Base-by-base conservation (phyloP, 2,113 vertebrate genomes). In the Montifringilla adamsi region DNA sequence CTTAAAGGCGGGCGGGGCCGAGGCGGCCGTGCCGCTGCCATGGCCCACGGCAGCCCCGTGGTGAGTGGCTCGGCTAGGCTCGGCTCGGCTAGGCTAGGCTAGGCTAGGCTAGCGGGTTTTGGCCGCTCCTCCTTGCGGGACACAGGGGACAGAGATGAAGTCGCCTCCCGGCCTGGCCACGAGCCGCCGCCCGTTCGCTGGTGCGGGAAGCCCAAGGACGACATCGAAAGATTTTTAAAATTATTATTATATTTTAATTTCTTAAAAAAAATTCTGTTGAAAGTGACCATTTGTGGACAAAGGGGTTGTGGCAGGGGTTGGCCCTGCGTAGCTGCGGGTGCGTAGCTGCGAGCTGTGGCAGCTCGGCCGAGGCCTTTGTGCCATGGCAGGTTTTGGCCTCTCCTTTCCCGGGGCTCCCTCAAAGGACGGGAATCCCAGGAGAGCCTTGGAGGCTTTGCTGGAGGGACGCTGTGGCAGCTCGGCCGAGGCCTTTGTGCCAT, bases 41-140 rank as follows among this genome's bases (percentile, higher is more conserved):
- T 98, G 98, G 97, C 98, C 26, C 67, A 76, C 35, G 21, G 26
- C 5, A 97, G 74, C 81, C 79, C 76, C 0, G 96, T 98, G 98
- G 98, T 98, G 97, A 98, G 98, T 37, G 39, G 39, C 39, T 4
- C 7, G 8, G 23, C 5, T 0, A 1, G 33, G 35, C 35, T n/a
- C n/a, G 4, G 21, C 6, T 2, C 2, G 15, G 3, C 7, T 9
- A 10, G 8, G 10, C 5, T 3, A 5, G 11, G 7, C 21, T 8
- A 8, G 14, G 8, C 47, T 14, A 11, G 15, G 14, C 14, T 35
- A 22, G 21, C 2, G 7, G 37, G 21, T 10, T 8, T 19, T 33
- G 55, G n/a, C 28, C 1, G 11, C 4, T 5, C 2, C 22, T 41
- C 6, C 3, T 6, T 3, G 39, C 3, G 4, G 53, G 24, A 18